Evolutionary conservation across 2,888 invertebrate species (phyloP).

Genomic region (Aspidapion aeneum): DNA sequence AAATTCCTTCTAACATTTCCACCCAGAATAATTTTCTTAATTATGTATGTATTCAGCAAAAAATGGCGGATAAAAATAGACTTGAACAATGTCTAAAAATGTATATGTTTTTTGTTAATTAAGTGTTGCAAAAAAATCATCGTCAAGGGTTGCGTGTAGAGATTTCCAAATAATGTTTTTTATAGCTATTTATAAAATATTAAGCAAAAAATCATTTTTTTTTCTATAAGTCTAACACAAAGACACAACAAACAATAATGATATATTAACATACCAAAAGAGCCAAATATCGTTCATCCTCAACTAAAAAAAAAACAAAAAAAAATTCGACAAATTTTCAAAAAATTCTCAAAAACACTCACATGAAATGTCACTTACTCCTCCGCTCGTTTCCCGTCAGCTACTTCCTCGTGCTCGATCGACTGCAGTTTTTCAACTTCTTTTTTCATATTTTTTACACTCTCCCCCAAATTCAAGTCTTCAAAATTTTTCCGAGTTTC

Average conservation of each 20-base stretch:
- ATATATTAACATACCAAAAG: background rate
- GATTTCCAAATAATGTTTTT: too few relatives aligned
- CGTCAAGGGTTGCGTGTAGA: too few relatives aligned
- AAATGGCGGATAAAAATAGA: background rate
- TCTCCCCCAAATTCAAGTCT: background rate
- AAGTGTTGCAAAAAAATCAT: too few relatives aligned
- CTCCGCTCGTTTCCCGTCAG: background rate
- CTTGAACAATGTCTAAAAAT: too few relatives aligned
- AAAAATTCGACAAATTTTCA: background rate
- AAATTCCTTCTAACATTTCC: too few relatives aligned
- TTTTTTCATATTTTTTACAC: background rate
- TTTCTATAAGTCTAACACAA: too few relatives aligned
- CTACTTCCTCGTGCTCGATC: background rate
- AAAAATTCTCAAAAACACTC: background rate
- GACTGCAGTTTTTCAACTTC: background rate
- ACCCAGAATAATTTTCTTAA: background rate
- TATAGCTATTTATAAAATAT: too few relatives aligned
- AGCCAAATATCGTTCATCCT: background rate
- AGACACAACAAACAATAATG: too few relatives aligned
- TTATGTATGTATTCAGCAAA: background rate
- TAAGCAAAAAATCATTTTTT: too few relatives aligned
- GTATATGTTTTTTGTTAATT: too few relatives aligned
- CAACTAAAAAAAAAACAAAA: background rate
- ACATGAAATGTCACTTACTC: background rate
- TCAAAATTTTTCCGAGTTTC: background rate